Base-by-base conservation (phyloP, 2,113 vertebrate genomes). In the Cryptotis parvus region DNA sequence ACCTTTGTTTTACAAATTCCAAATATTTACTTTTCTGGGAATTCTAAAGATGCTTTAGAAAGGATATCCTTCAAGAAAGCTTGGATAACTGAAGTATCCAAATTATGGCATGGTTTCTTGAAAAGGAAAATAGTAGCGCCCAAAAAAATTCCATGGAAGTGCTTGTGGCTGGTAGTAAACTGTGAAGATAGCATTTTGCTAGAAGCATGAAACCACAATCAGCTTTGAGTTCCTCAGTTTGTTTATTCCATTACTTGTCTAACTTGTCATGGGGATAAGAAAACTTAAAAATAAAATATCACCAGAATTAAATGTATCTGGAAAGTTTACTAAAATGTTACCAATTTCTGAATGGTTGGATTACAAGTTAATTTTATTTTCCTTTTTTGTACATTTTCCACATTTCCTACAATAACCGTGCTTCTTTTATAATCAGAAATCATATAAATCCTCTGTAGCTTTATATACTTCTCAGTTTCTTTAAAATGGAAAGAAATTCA, bases 71-170 rank as follows among this genome's bases (percentile, higher is more conserved):
- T 87, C 66, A 29, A 94, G 91, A 72, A 96, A 96, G 69, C 70
- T 92, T 95, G 86, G 43, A 52, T 91, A 90, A 92, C 72, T 74
- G 87, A 93, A 91, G 92, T 91, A 84, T 90, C 61, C 61, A 85
- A 96, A 95, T 96, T 69, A 95, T 35, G 91, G 72, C 82, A 91
- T 95, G 78, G 87, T 94, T 96, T 94, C 94, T 95, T 95, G 70
- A 94, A 96, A 88, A 90, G 85, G 82, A 90, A 96, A 93, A 94
- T 84, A 95, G 93, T 96, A 94, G 88, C 88, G 3, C 90, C 95
- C 94, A 82, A 87, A 82, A 87, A 95, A 91, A 87, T 95, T 95
- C 95, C 93, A 49, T 76, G 79, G 92, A 82, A 90, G 85, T 93
- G 75, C 91, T 92, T 96, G 93, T 49, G 94, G 94, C 92, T 95